A percentile compares a stretch with the other conserved stretches of the same genome.
phyloP scores from a whole-genome alignment of 2,797 vertebrate species.

The Tapera naevia region DNA sequence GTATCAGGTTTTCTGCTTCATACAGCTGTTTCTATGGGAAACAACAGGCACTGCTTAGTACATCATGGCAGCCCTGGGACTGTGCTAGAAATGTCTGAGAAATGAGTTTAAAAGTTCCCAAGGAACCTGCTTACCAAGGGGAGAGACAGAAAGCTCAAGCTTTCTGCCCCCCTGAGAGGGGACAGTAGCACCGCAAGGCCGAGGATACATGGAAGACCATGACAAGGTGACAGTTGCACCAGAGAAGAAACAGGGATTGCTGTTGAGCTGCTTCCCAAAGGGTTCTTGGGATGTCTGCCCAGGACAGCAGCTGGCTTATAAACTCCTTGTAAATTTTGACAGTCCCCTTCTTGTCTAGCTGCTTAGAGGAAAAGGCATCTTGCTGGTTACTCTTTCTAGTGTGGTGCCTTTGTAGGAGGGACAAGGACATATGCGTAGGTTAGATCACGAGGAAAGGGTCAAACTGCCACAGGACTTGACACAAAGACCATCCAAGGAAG shows the following conservation, averaged over 20 bases:
- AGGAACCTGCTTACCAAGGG: neutral
- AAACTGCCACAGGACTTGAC: neutral
- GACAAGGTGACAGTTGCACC: neutral
- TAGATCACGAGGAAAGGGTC: neutral
- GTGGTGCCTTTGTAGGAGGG: neutral
- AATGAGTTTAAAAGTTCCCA: neutral
- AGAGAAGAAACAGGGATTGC: neutral
- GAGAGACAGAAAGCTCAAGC: neutral
- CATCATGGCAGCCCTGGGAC: neutral
- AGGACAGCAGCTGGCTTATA: neutral
- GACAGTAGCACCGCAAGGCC: neutral
- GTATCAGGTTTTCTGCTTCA: neutral
- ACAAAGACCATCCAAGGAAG: neutral
- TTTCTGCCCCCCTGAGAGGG: too few relatives aligned
- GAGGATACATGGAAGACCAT: rapidly evolving
- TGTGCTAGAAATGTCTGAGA: neutral
- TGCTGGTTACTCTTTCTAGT: neutral
- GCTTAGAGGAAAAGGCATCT: neutral
- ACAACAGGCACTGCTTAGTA: neutral
- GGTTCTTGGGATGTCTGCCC: neutral
- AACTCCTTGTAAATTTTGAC: neutral
- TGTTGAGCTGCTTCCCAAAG: rapidly evolving
- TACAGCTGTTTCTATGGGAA: neutral
- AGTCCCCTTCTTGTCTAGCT: neutral
- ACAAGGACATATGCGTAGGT: neutral